phyloP scores from a whole-genome alignment of 1,140 invertebrate species.

The Helicoverpa armigera region DNA sequence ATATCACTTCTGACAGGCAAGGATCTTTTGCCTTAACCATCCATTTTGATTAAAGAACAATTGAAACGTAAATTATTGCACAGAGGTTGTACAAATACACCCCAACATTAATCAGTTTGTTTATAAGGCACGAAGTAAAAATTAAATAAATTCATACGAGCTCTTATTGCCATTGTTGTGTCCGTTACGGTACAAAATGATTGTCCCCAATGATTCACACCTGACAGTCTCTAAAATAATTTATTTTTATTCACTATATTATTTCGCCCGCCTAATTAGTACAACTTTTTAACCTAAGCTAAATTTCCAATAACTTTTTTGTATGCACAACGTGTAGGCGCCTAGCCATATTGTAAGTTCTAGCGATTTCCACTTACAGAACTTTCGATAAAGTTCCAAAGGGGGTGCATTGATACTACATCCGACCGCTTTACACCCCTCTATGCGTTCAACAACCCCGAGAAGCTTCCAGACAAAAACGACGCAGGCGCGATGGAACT shows the following conservation, averaged over 20 bases:
- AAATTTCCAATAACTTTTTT: background rate
- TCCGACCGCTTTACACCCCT: background rate
- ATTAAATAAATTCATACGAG: conserved; percentile 56
- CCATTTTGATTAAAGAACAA: conserved; percentile 42
- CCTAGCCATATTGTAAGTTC: background rate
- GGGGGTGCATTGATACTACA: background rate
- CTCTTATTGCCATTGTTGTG: conserved; percentile 60
- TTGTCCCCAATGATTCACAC: conserved; percentile 51
- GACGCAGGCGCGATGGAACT: conserved; percentile 41
- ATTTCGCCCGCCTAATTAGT: background rate
- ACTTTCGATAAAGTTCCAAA: conserved; percentile 22
- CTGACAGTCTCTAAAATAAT: conserved; percentile 37
- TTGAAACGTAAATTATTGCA: conserved; percentile 42
- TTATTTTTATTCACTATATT: background rate
- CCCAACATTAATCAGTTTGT: conserved; percentile 57
- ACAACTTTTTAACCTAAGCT: background rate
- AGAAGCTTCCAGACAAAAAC: conserved; percentile 42
- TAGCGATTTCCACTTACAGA: background rate
- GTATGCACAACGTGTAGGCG: background rate
- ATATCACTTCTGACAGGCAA: background rate
- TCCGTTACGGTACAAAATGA: conserved; percentile 46
- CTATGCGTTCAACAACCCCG: conserved; percentile 37
- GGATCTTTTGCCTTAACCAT: background rate
- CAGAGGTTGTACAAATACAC: conserved; percentile 42
- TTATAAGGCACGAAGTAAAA: conserved; percentile 63